Conservation (phyloP, 2,888 invertebrate species). For the Apodemia mormo region DNA sequence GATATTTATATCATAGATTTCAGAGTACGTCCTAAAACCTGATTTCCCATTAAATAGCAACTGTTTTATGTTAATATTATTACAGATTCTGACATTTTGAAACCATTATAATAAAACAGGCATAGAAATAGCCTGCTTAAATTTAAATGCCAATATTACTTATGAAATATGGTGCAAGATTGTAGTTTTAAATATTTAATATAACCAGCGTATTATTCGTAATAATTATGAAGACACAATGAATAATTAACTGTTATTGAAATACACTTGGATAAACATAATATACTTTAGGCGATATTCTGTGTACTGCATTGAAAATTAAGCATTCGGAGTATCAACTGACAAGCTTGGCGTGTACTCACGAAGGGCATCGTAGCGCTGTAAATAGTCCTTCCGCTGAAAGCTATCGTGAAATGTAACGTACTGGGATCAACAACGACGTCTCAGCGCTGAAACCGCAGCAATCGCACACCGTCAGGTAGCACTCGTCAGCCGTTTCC, state of each 20-base stretch:
- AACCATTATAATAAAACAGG: neutral
- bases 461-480: slow-evolving; percentile 78
- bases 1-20: no score
- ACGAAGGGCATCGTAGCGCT: slow-evolving; percentile 70
- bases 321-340: slow-evolving; percentile 48
- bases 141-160: slow-evolving; percentile 17
- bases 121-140: slow-evolving; percentile 18
- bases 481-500: slow-evolving; percentile 72
- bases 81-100: neutral
- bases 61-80: neutral
- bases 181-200: neutral
- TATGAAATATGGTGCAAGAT: neutral
- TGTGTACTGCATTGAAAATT: slow-evolving; percentile 25
- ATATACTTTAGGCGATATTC: neutral
- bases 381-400: slow-evolving; percentile 51
- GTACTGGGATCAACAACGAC: slow-evolving; percentile 73
- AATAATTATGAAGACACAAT: neutral
- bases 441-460: slow-evolving; percentile 80
- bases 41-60: neutral
- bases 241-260: neutral
- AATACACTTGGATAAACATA: slow-evolving; percentile 24
- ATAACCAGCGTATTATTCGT: neutral
- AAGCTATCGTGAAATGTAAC: slow-evolving; percentile 76
- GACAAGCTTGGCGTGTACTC: slow-evolving; percentile 63
- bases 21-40: neutral